Evolutionary conservation across 1,140 invertebrate genomes (phyloP).

Genomic region (Latrodectus geometricus): DNA sequence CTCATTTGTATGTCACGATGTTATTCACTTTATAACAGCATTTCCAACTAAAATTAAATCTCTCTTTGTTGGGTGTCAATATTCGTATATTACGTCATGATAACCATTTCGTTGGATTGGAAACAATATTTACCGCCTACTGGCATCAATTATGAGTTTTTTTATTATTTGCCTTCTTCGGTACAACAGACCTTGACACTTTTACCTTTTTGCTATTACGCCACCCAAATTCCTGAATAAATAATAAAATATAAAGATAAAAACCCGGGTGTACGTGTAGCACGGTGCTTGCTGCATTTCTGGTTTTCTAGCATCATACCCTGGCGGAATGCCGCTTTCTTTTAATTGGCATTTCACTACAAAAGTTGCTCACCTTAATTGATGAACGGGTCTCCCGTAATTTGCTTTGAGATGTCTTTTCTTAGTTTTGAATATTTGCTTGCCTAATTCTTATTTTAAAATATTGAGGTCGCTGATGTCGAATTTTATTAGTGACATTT

Average conservation of each 20-base stretch:
- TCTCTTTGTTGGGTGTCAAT: too few relatives aligned
- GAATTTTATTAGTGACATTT: too few relatives aligned
- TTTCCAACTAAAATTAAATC: too few relatives aligned
- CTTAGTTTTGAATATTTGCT: too few relatives aligned
- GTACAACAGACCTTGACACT: conserved; percentile 20
- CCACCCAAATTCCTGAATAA: conserved; percentile 19
- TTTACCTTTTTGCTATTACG: conserved; percentile 4
- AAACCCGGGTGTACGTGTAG: not conserved
- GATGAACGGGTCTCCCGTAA: not conserved
- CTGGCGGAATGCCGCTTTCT: not conserved
- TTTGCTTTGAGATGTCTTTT: too few relatives aligned
- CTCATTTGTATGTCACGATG: too few relatives aligned
- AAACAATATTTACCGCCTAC: not conserved
- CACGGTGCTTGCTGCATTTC: not conserved
- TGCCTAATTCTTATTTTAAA: too few relatives aligned
- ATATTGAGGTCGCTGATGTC: too few relatives aligned
- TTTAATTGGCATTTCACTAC: not conserved
- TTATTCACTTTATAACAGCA: too few relatives aligned
- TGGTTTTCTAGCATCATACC: not conserved
- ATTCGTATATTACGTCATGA: too few relatives aligned
- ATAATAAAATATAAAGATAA: not conserved
- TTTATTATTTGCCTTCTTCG: not conserved
- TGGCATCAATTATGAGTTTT: not conserved
- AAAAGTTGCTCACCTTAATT: not conserved
- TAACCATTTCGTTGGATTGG: not conserved